Evolutionary conservation across 1,140 invertebrate genomes (phyloP).

Genomic region (Psix sp.): DNA sequence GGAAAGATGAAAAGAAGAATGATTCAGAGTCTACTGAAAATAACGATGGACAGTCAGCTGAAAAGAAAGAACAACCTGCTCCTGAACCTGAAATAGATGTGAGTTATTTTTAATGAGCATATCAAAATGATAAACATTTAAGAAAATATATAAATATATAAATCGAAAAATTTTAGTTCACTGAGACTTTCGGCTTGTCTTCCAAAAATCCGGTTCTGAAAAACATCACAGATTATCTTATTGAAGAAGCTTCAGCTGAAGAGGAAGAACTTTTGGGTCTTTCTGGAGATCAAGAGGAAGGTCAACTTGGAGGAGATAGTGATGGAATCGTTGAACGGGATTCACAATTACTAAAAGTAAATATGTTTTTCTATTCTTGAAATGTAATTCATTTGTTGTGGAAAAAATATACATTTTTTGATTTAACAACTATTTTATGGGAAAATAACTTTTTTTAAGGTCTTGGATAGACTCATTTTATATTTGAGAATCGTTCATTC

Average conservation of each 20-base stretch:
- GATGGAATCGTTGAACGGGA: constrained; percentile 87
- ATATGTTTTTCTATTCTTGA: constrained; percentile 42
- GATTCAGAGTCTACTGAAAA: constrained; percentile 42
- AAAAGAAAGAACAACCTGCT: constrained; percentile 64
- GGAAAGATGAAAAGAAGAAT: constrained; percentile 79
- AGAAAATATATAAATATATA: background rate
- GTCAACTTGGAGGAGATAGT: constrained; percentile 76
- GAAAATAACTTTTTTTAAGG: constrained; percentile 71
- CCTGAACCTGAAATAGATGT: constrained; percentile 70
- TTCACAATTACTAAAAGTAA: constrained; percentile 84
- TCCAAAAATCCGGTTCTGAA: constrained; percentile 97
- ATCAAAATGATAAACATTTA: background rate
- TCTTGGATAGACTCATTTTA: constrained; percentile 89
- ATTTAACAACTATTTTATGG: background rate
- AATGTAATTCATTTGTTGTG: no score
- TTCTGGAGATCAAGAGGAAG: constrained; percentile 79
- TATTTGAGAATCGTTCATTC: constrained; percentile 98
- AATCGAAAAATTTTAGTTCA: constrained; percentile 16
- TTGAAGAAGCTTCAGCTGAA: constrained; percentile 98
- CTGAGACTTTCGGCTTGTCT: constrained; percentile 84
- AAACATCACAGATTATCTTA: constrained; percentile 98
- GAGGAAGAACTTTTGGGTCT: constrained; percentile 96
- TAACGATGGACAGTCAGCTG: constrained; percentile 38
- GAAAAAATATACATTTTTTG: no score
- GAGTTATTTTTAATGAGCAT: constrained; percentile 5